Percentiles rank a stretch among this genome's conserved stretches.
Conservation (phyloP, 2,797 vertebrate genomes). For the Crax fasciolata region DNA sequence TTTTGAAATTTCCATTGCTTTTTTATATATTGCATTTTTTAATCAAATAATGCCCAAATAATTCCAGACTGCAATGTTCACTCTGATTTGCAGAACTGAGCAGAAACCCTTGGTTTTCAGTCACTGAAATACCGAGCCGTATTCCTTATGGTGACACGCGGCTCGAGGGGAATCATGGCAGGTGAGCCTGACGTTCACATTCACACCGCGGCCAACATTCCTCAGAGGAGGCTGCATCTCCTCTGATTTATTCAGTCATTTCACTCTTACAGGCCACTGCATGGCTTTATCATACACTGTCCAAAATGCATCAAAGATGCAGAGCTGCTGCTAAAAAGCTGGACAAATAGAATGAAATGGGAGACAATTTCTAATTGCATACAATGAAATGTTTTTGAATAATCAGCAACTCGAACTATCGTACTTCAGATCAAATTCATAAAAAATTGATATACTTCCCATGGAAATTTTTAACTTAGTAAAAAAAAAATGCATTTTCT, state of each 20-base stretch:
- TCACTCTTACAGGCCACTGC: background rate
- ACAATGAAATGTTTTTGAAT: background rate
- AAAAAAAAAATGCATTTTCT: background rate
- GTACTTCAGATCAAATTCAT: background rate
- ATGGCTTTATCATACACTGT: background rate
- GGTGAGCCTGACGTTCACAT: background rate
- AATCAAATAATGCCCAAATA: constrained; percentile 42
- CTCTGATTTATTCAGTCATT: background rate
- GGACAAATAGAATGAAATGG: background rate
- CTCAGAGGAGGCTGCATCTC: background rate
- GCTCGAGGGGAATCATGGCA: background rate
- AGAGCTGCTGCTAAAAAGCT: background rate
- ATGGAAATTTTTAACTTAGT: background rate
- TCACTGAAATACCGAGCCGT: background rate
- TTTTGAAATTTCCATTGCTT: constrained; percentile 6
- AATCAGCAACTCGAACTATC: background rate
- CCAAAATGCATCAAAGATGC: background rate
- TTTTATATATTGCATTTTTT: background rate
- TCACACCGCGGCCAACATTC: background rate
- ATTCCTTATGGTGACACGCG: background rate
- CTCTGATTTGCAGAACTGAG: background rate
- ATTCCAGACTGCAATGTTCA: background rate
- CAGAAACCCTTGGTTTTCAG: background rate
- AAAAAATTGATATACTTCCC: background rate
- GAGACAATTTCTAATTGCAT: background rate